phyloP scores from a whole-genome alignment of 2,797 vertebrate genomes.

The Arnoldichthys spilopterus region DNA sequence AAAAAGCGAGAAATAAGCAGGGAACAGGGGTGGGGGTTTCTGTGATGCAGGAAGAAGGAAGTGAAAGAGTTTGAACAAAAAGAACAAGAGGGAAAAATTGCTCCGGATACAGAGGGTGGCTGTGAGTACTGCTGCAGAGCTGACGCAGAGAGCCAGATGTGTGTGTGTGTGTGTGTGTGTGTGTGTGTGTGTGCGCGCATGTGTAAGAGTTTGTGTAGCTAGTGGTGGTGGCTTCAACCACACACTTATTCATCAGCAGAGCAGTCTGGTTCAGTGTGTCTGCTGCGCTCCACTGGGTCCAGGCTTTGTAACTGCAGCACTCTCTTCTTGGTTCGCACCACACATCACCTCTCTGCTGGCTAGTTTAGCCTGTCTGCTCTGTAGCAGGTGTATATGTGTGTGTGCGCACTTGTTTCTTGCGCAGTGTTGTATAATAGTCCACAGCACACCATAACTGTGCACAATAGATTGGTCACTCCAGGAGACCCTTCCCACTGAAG shows the following conservation, averaged over 20 bases:
- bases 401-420: constrained; percentile 13
- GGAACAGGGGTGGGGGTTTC: constrained; percentile 36
- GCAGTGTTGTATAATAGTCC: constrained; percentile 51
- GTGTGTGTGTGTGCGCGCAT: constrained; percentile 37
- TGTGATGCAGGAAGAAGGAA: constrained; percentile 56
- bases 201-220: constrained; percentile 15
- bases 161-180: constrained; percentile 34
- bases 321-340: constrained; percentile 32
- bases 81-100: constrained; percentile 44
- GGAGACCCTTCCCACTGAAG: constrained; percentile 30
- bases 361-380: constrained; percentile 32
- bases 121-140: constrained; percentile 60
- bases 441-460: constrained; percentile 30
- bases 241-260: constrained; percentile 28
- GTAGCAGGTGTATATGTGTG: constrained; percentile 25
- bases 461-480: constrained; percentile 40
- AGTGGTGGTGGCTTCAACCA: constrained; percentile 32
- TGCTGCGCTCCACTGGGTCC: constrained; percentile 31
- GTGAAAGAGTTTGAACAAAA: constrained; percentile 62
- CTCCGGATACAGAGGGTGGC: constrained; percentile 51
- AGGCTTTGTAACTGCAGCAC: constrained; percentile 34
- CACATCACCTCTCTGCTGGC: constrained; percentile 46
- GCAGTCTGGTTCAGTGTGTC: constrained; percentile 38
- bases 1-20: constrained; percentile 36
- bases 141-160: constrained; percentile 55